Base-by-base conservation (phyloP, 2,888 invertebrate species). In the Calliphora vomitoria region DNA sequence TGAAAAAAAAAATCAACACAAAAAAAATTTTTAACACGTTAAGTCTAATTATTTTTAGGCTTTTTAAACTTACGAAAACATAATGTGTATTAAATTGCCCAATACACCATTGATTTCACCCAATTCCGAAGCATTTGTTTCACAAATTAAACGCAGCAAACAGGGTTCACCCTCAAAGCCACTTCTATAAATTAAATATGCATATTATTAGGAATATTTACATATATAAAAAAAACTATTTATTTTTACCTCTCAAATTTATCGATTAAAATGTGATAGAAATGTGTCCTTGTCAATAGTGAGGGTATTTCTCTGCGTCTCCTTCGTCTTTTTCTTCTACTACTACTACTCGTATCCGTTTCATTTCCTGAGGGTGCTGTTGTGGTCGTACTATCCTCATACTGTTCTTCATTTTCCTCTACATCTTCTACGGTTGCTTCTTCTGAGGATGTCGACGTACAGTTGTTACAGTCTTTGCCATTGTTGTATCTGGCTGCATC, bases 91-190 rank as follows among this genome's bases (percentile, higher is more conserved):
- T 80, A 97, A 91, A 90, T 96, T 95, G 58, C 96, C 95, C 64
- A 96, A 90, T 31, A 96, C 94, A 13, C 96, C 96, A 91, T 96
- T 95, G 87, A 95, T 87, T 38, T 92, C 91, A 38, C 91, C 91
- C 44, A 93, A 69, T 69, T 90, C 89, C 0, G 91, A 91, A 1
- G 91, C 94, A 79, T 95, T 95, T 60, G 95, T 95, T 91, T 96
- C 96, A 90, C 96, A 96, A 89, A 96, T 96, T 69, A 95, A 94
- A 88, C 96, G 94, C 82, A 96, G 94, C 86, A 96, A 93, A 90
- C 96, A 96, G 50, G 94, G 91, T 87, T 94, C 94, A 0, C 96
- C 96, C 15, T 94, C 93, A 91, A 95, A 95, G 35, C 95, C 93
- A 44, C 91, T 91, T 62, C 93, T 93, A 41, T 1, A 79, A 79